Evolutionary conservation across 1,140 invertebrate genomes (phyloP), one percentile per base, ranked within the genome.

Genomic region (Heterodera schachtii): DNA sequence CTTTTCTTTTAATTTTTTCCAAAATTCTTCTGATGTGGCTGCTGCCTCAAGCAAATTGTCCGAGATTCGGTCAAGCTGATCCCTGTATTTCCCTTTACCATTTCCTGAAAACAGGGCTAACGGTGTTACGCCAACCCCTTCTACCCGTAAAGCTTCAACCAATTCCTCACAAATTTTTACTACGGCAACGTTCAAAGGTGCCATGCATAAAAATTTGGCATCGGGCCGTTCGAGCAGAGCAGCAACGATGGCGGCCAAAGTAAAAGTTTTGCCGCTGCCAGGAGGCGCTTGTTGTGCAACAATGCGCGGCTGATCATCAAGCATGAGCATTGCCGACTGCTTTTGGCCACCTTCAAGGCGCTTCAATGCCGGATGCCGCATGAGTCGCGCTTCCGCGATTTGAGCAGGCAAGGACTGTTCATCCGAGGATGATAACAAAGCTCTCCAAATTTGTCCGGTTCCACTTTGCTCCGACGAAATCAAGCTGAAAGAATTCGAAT

Each of bases 51-150:
- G 11, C 4, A 74, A 11, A 13, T 74, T 47, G 3, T 4, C 21
- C 7, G 73, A 52, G 31, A 74, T 74, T 3, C 11, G 5, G 19
- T 31, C 57, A 4, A 74, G 11, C 47, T 74, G 57, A 11, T 74
- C n/a, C 7, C 47, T n/a, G 31, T 74, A 74, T 44, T 57, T 74
- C 9, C 19, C 44, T 13, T 74, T 74, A 74, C 73, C 73, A 31
- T 74, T 74, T 3, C 73, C 73, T 4, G 73, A 74, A 41, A 74
- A 74, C 7, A 74, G 73, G n/a, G 73, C 73, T 3, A 74, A 41
- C 3, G 57, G 57, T 0, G 16, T 19, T 19, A 60, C 73, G n/a
- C 21, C 73, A 9, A 52, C 7, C 57, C 41, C 73, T 46, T 74
- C 8, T 43, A 41, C 73, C 57, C 9, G 6, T 21, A 74, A 52